These are phyloP conservation scores for Pteronura brasiliensis DNA, from an alignment of 2,113 vertebrate species.

Conservation along the genomic window DNA sequence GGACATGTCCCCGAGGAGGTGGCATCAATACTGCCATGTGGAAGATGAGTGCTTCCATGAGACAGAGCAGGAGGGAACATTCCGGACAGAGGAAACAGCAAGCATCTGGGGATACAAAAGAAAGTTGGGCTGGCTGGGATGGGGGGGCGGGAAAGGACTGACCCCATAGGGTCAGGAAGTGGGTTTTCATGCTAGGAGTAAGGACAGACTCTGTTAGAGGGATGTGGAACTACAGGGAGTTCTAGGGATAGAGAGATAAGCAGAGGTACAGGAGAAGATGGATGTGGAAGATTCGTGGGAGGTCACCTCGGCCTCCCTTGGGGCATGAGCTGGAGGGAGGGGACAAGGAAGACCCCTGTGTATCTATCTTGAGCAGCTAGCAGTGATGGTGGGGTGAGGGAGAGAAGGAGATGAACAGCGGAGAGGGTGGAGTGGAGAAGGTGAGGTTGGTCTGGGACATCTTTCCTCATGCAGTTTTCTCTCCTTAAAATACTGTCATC, in stretches of 20 bases:
- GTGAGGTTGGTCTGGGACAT: neutral
- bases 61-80: neutral
- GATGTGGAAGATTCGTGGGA: neutral
- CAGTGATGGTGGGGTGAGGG: neutral
- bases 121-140: neutral
- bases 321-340: neutral
- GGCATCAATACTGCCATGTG: neutral
- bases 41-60: neutral
- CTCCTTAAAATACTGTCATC: constrained; percentile 39
- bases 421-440: neutral
- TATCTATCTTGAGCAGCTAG: neutral
- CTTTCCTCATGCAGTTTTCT: neutral
- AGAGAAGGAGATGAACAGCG: neutral
- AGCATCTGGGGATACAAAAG: neutral
- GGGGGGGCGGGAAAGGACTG: neutral
- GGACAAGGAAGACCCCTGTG: neutral
- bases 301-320: neutral
- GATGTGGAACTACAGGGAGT: neutral
- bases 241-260: neutral
- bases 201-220: neutral
- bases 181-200: neutral
- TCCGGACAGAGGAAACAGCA: neutral
- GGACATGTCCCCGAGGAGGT: neutral
- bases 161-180: neutral
- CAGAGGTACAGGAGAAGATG: neutral